phyloP scores from a whole-genome alignment of 2,113 vertebrate genomes.

The Pygoscelis adeliae region DNA sequence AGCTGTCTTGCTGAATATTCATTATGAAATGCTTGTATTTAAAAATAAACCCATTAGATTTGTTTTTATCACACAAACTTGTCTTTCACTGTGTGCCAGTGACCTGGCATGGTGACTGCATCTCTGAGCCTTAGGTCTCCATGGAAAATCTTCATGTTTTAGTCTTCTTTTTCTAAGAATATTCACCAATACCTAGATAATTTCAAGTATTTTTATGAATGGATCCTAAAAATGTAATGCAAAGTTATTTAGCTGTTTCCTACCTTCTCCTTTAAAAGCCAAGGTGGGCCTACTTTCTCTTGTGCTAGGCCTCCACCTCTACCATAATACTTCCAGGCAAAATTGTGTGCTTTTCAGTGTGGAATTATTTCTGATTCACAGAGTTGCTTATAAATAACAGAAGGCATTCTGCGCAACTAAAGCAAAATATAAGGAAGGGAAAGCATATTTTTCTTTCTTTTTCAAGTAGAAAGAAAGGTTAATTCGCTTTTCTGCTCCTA shows the following conservation, averaged over 20 bases:
- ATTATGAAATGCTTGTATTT: conserved; percentile 12
- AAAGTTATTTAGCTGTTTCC: background rate
- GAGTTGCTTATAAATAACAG: background rate
- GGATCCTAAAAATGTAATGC: background rate
- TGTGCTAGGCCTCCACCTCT: background rate
- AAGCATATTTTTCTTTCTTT: background rate
- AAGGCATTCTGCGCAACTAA: background rate
- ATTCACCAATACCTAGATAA: background rate
- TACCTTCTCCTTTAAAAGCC: background rate
- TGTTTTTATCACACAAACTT: background rate
- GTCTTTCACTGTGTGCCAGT: background rate
- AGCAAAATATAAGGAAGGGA: background rate
- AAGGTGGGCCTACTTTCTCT: background rate
- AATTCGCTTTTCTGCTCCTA: background rate
- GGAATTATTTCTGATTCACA: background rate
- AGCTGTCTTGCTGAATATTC: conserved; percentile 35
- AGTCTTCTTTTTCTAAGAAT: background rate
- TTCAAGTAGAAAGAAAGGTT: background rate
- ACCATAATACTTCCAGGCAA: background rate
- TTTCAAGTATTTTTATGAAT: background rate
- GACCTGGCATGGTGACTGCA: background rate
- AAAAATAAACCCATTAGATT: conserved; percentile 37
- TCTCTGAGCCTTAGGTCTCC: background rate
- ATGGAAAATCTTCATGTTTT: background rate
- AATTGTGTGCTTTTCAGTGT: background rate